Base-by-base conservation (phyloP, 2,797 vertebrate species). In the Spatula versicolor region DNA sequence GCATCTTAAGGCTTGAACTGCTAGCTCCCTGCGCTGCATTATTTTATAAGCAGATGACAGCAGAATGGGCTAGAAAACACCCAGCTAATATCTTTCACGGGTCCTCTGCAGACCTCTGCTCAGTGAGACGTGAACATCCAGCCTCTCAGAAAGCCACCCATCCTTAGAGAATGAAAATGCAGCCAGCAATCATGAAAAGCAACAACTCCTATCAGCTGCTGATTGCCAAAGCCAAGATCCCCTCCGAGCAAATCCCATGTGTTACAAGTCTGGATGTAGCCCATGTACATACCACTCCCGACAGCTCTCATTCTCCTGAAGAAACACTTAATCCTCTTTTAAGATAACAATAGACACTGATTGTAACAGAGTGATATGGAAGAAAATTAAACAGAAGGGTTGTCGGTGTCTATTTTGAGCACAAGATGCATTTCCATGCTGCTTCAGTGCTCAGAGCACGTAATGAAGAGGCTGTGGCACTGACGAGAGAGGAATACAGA, bases 321-420 rank as follows among this genome's bases (percentile, higher is more conserved):
- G 77, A 86, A 82, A 92, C 30, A 22, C 33, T 82, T 93, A 95
- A 94, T 84, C 83, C 93, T 85, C 82, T 90, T 90, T 86, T 59
- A 88, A 90, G 67, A 26, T 63, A 86, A 89, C 72, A 93, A 91
- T 48, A 91, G 79, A 46, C 67, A 67, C 37, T 76, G 88, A 82
- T 88, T 96, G 86, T 93, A 88, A 86, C 76, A 90, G 52, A 84
- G 90, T 69, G 93, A 64, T 78, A 37, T 63, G 71, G 81, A 88
- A 92, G 63, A 92, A 83, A 69, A 69, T 18, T 35, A 93, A 92
- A 82, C 35, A 48, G 33, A 72, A 76, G 66, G 46, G 59, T 71
- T 90, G 83, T 78, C 93, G 91, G 58, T 68, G 77, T 48, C 60
- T 80, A 56, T 92, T 92, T 37, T 25, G 45, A 83, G 48, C 46